Percentiles rank a stretch among this genome's conserved stretches.
Conservation (phyloP, 2,888 invertebrate species). For the Diogma glabrata region DNA sequence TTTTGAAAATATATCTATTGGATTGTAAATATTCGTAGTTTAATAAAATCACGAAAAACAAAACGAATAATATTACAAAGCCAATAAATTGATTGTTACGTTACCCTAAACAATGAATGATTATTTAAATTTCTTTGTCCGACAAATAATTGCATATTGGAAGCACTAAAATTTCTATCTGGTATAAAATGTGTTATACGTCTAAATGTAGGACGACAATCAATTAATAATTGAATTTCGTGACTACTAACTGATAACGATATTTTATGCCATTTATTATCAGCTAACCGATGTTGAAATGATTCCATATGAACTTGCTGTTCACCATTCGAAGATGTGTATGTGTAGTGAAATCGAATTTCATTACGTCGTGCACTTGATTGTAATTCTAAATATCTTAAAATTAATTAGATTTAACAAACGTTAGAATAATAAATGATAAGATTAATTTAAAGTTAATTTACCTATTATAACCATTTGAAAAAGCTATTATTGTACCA, state of each 20-base stretch:
- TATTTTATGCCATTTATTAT: conserved; percentile 78
- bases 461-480: conserved; percentile 66
- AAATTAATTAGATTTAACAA: conserved; percentile 19
- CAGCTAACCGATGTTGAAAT: conserved; percentile 77
- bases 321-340: conserved; percentile 42
- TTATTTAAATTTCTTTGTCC: conserved; percentile 71
- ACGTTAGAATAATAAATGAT: neutral
- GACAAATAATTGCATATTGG: conserved; percentile 68
- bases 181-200: conserved; percentile 62
- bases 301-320: conserved; percentile 64
- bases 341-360: conserved; percentile 69
- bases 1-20: neutral
- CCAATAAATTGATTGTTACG: too few species aligned
- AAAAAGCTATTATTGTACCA: conserved; percentile 72
- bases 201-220: conserved; percentile 77
- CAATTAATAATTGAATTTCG: conserved; percentile 71
- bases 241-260: conserved; percentile 75
- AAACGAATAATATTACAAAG: neutral
- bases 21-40: too few species aligned
- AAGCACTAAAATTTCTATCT: conserved; percentile 62
- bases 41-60: conserved; percentile 6
- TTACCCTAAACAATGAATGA: conserved; percentile 81
- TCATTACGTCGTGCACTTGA: conserved; percentile 81
- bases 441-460: conserved; percentile 2
- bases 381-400: conserved; percentile 82